Base-by-base conservation (phyloP, 2,797 vertebrate species). In the Dryobates pubescens region DNA sequence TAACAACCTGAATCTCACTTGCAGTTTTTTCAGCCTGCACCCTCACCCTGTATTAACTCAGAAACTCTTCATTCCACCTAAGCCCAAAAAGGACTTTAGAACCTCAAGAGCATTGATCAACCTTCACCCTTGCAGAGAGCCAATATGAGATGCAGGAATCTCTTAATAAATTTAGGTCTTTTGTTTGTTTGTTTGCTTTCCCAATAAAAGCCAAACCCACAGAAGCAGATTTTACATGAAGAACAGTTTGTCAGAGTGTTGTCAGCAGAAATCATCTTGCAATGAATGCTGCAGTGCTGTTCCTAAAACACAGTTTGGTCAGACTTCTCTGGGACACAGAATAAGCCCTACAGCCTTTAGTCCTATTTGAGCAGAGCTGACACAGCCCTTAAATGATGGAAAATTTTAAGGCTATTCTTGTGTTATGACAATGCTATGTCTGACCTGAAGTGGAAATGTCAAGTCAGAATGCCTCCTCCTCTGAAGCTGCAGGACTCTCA, bases 1-100 rank as follows among this genome's bases (percentile, higher is more conserved):
- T 95, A 93, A 93, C 32, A 43, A 86, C 54, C 13, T 61, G 80
- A 93, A 38, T 43, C 78, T 89, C 82, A 34, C 93, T 92, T 32
- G 56, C 82, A 94, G 85, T 75, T 93, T 59, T 57, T 51, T 51
- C 13, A 83, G 61, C 71, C 56, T 90, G 32, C 73, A 76, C 80
- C 63, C 70, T 90, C 68, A 43, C 86, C 88, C 67, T 56, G 7
- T 76, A 58, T 76, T 89, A 73, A 89, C 73, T 84, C 81, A 80
- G 88, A 86, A 74, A 82, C 71, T 78, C 1, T 2, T 57, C 34
- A 29, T 81, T 79, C 73, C 53, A 30, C 26, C 27, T 65, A 29
- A 68, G 58, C 4, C 45, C 34, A 88, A 90, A 43, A 90, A n/a
- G 49, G 54, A 51, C 79, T 90, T 92, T 7, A 65, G n/a, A 38